These are phyloP conservation scores for Willisornis vidua DNA, from an alignment of 2,113 vertebrate genomes.

Conservation along the genomic window DNA sequence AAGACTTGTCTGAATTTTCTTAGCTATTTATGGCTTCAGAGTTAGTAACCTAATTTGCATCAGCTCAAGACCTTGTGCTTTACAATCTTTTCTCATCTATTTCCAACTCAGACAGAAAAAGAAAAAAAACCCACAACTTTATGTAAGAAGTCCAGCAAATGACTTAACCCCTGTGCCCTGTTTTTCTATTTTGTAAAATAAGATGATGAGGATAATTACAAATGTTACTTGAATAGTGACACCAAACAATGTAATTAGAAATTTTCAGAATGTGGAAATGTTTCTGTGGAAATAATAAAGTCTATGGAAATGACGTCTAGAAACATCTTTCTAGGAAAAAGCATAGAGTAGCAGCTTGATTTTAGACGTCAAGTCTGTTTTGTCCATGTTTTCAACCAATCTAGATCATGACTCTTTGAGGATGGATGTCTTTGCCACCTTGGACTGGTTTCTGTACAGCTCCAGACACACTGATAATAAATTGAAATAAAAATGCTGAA, in stretches of 20 bases:
- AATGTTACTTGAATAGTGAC: background rate
- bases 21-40: background rate
- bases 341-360: background rate
- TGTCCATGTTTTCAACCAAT: background rate
- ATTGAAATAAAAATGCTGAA: background rate
- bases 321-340: background rate
- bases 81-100: background rate
- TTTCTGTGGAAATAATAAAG: background rate
- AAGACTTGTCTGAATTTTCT: background rate
- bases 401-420: background rate
- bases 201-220: background rate
- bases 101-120: background rate
- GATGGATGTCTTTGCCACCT: background rate
- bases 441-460: background rate
- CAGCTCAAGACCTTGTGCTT: background rate
- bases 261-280: background rate
- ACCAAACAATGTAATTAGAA: background rate
- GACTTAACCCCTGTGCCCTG: background rate
- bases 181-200: background rate
- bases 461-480: background rate
- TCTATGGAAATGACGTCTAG: background rate
- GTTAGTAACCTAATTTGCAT: background rate
- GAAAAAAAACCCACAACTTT: rapidly evolving
- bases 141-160: background rate
- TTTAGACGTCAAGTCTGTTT: background rate